phyloP scores from a whole-genome alignment of 2,888 invertebrate genomes.

The Lydus trimaculatus region DNA sequence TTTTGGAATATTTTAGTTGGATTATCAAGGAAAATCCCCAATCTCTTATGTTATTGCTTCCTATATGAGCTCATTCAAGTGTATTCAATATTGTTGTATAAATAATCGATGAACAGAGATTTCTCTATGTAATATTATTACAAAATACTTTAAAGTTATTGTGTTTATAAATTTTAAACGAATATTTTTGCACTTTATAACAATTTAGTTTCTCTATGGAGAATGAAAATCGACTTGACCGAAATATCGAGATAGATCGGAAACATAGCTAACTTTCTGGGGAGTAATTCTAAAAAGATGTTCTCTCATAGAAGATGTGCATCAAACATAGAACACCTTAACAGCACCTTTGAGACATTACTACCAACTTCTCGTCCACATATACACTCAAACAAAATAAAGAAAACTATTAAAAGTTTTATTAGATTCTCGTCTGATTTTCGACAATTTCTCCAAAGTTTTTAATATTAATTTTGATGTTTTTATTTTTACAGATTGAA shows the following conservation, averaged over 20 bases:
- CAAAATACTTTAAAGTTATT: neutral
- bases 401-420: conserved; percentile 59
- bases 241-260: neutral
- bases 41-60: neutral
- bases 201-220: neutral
- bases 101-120: conserved; percentile 4
- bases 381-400: conserved; percentile 48
- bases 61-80: neutral
- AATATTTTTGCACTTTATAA: neutral
- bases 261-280: conserved; percentile 46
- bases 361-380: conserved; percentile 26
- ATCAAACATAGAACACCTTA: conserved; percentile 53
- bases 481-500: conserved; percentile 94
- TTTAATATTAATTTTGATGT: neutral
- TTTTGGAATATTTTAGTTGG: neutral
- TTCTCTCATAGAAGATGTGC: conserved; percentile 56
- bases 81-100: conserved; percentile 6
- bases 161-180: neutral
- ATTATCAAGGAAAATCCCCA: neutral
- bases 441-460: neutral
- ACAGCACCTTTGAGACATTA: conserved; percentile 53
- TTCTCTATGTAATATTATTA: neutral
- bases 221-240: neutral
- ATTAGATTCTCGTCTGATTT: conserved; percentile 27
- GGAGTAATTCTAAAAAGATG: conserved; percentile 54